phyloP scores from a whole-genome alignment of 2,113 vertebrate species.

The Myotis brandtii region DNA sequence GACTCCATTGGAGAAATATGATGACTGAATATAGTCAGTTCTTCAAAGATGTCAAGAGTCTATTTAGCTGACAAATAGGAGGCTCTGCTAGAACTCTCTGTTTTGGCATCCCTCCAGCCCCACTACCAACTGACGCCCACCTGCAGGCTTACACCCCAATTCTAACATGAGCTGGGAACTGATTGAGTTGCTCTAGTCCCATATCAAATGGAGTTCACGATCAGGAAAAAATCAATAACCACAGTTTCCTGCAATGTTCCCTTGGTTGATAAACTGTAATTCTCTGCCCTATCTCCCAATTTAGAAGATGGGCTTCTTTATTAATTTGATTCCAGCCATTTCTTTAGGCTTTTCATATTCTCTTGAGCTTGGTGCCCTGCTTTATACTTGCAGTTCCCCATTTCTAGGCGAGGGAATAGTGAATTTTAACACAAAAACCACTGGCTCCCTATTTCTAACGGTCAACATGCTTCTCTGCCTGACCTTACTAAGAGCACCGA shows the following conservation, averaged over 20 bases:
- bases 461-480: not conserved
- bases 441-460: not conserved
- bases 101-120: not conserved
- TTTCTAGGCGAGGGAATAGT: not conserved
- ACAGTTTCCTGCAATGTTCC: not conserved
- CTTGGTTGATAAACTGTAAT: not conserved
- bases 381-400: not conserved
- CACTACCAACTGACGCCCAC: not conserved
- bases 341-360: not conserved
- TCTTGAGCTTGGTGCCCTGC: not conserved
- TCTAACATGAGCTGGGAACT: not conserved
- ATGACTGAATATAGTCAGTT: conserved; percentile 30
- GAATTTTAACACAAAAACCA: conserved; percentile 12
- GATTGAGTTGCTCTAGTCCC: not conserved
- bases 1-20: conserved; percentile 15
- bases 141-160: not conserved
- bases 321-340: not conserved
- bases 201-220: conserved; percentile 15
- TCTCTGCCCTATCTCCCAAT: not conserved
- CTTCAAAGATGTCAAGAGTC: conserved; percentile 30
- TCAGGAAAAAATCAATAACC: conserved; percentile 24
- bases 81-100: not conserved
- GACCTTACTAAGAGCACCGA: not conserved
- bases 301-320: not conserved
- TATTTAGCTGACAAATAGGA: conserved; percentile 2